Evolutionary conservation across 2,888 invertebrate genomes (phyloP), one percentile per base, ranked within the genome.

Genomic region (Mimas tiliae): DNA sequence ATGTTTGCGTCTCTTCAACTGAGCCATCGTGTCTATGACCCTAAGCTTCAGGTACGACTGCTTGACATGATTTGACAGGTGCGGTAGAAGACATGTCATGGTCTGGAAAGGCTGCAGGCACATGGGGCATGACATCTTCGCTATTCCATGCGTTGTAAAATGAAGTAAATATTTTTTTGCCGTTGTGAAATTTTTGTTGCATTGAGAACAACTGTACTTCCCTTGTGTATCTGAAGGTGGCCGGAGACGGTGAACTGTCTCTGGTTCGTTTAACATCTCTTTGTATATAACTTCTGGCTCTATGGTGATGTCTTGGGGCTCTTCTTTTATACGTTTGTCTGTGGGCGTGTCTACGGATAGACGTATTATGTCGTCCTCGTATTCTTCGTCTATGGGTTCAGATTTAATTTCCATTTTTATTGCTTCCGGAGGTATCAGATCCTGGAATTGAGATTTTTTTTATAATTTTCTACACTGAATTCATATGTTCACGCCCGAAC

Each of bases 21-120:
- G 0, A 0, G 51, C 8, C 2, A 16, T 3, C 9, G 7, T 0
- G 0, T 64, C 63, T 0, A 80, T 72, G 0, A 69, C 0, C 2
- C 71, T 72, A 0, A 78, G 47, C 0, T 68, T 70, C 0, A 77
- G 34, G 9, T 67, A 85, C 0, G 47, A 67, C 0, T 70, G 66
- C 6, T 73, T 81, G 0, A 88, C 55, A 62, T 88, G 87, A 0
- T 1, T 0, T 0, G 66, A 63, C 0, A 87, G 16, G n/a, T 88
- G 88, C 0, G 63, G 0, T 0, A 67, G 11, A 0, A 83, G 8
- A 0, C 34, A 19, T 0, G 65, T 12, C 0, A 45, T 12, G 0
- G 3, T 21, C 0, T 53, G 7, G 0, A 67, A 72, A 0, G 0
- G 0, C 0, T 16, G n/a, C 0, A 63, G 8, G 16, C 89, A 88